These are phyloP conservation scores for Xestoiulus laeticollis DNA, from an alignment of 2,888 invertebrate species.

Conservation along the genomic window DNA sequence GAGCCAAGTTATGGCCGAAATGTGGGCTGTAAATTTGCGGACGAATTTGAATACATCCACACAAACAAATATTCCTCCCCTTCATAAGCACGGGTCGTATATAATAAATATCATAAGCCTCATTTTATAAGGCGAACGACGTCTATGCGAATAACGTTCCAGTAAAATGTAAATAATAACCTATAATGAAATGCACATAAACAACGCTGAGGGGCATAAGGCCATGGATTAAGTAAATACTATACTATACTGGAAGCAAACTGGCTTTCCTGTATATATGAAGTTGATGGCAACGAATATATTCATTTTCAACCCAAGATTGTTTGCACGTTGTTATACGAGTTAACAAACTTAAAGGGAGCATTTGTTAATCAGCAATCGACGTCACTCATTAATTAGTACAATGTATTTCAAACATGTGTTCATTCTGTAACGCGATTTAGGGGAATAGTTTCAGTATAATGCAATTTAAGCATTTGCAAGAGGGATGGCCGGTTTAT, in stretches of 20 bases:
- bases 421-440: background rate
- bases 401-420: too few relatives aligned
- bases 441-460: too few relatives aligned
- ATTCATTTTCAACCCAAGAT: background rate
- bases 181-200: conserved; percentile 26
- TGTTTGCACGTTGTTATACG: background rate
- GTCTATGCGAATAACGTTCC: background rate
- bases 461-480: too few relatives aligned
- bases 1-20: background rate
- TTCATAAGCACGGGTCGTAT: background rate
- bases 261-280: background rate
- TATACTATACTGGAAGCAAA: background rate
- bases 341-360: background rate
- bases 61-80: conserved; percentile 19
- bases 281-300: background rate
- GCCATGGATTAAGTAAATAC: conserved; percentile 18
- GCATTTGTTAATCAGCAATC: conserved; percentile 4
- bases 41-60: conserved; percentile 3
- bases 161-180: conserved; percentile 26
- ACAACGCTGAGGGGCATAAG: conserved; percentile 24
- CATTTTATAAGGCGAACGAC: conserved; percentile 2
- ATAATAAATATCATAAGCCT: conserved; percentile 8
- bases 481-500: too few relatives aligned
- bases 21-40: conserved; percentile 19
- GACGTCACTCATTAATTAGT: too few relatives aligned